Evolutionary conservation across 2,113 vertebrate species (phyloP), one percentile per base, ranked within the genome.

Genomic region (Craseonycteris thonglongyai): DNA sequence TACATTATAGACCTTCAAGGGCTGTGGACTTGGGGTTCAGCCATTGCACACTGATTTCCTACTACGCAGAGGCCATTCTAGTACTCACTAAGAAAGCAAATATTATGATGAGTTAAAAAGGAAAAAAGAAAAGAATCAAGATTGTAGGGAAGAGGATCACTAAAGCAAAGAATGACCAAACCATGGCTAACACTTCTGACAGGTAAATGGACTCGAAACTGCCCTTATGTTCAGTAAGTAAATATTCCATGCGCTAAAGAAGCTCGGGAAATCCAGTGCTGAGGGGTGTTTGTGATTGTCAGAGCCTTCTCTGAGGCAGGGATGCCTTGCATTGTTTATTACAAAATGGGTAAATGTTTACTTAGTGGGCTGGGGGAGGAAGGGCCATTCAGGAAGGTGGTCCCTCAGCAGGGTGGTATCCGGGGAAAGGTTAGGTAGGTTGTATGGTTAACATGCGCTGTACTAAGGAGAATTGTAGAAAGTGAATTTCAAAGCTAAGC

Each of bases 111-210:
- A 35, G 40, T 71, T 42, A 61, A 69, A 47, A 47, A 47, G 12
- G 47, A 12, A 47, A 47, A 12, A 47, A 47, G 12, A 12, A 47
- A 47, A 47, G 47, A 47, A 18, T 71, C 35, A 63, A 63, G 65
- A 42, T 10, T 56, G 38, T 61, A 35, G 14, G 6, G 2, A 84
- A 88, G 45, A 69, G 45, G 82, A 49, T 1, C 28, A 33, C 2
- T 10, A 22, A 86, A 59, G 24, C 22, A 66, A 91, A 88, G 33
- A 69, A 68, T 47, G 54, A 66, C 26, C 33, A 91, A 92, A 47
- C 3, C 30, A n/a, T 19, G 5, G n/a, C 56, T 45, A 79, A 13
- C 5, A 47, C 30, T n/a, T n/a, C 35, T 84, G 45, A 7, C 78
- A 21, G 42, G 35, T 0, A 24, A 26, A n/a, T 87, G 21, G 28